phyloP scores from a whole-genome alignment of 2,797 vertebrate genomes.

The Hyperoplus immaculatus region DNA sequence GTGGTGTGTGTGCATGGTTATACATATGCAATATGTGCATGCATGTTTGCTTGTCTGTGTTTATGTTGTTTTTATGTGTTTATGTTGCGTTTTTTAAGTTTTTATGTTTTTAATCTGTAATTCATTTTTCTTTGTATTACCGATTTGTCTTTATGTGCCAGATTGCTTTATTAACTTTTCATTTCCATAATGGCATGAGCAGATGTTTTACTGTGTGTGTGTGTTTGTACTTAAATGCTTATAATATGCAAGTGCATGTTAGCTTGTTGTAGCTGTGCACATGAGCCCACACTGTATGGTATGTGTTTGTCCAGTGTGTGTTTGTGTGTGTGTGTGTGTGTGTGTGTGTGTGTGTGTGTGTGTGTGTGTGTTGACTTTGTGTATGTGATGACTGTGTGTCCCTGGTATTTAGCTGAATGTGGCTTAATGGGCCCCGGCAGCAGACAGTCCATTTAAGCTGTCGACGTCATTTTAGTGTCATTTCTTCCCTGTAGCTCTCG shows the following conservation, averaged over 20 bases:
- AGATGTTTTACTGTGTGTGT: conserved; percentile 48
- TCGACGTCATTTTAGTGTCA: conserved; percentile 10
- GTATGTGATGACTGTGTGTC: conserved; percentile 1
- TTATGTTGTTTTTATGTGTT: background rate
- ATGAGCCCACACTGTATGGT: background rate
- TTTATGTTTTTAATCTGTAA: conserved; percentile 38
- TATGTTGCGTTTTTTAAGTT: background rate
- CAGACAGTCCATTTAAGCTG: conserved; percentile 24
- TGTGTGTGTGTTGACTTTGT: background rate
- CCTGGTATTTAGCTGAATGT: conserved; percentile 38
- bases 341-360: background rate
- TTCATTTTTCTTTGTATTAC: background rate
- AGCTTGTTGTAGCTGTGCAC: conserved; percentile 3
- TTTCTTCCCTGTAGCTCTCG: conserved; percentile 5
- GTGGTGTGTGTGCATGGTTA: conserved; percentile 33
- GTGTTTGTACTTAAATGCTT: background rate
- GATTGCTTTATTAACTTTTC: conserved; percentile 47
- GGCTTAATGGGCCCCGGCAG: conserved; percentile 45
- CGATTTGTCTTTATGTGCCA: conserved; percentile 6
- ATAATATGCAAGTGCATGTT: background rate
- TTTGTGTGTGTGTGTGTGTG: background rate
- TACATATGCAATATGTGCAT: conserved; percentile 27
- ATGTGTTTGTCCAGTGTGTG: conserved; percentile 2
- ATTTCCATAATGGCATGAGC: conserved; percentile 45
- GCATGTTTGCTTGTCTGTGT: conserved; percentile 13